Base-by-base conservation (phyloP, 2,797 vertebrate species). In the Novumbra hubbsi region DNA sequence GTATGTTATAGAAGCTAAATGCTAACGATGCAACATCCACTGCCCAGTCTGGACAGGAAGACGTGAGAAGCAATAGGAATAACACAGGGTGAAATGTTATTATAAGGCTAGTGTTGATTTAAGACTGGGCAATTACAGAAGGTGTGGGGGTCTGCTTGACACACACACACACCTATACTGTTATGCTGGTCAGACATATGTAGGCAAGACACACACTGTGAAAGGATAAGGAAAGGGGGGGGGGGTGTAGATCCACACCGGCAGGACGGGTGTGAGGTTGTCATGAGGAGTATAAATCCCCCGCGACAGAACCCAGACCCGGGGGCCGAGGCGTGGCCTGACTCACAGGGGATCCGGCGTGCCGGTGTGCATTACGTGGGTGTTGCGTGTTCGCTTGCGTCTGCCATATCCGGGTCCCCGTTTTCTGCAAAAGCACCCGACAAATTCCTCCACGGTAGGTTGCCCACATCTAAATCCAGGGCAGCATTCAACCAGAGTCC, bases 381-480 rank as follows among this genome's bases (percentile, higher is more conserved):
- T 66, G 71, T 73, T n/a, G 60, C 30, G 62, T 64, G 62, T 64
- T 12, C 27, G 28, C n/a, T 16, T 32, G 32, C 12, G 24, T 19
- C 15, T 15, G 28, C 8, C 41, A 8, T 14, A 45, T 68, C 38
- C 49, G 67, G 30, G 12, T n/a, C 19, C 65, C 19, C 34, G 17
- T 41, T 67, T 67, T 41, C 34, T 66, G 64, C n/a, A 17, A 69
- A 89, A 95, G 93, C 96, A 97, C 96, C 96, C 97, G 97, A 96
- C 98, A 96, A 98, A 97, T 97, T 98, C 95, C 98, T 98, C 98
- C 97, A 98, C 95, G 96, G 96, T 96, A 97, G 99, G 99, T 99
- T 97, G 93, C 97, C 98, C 96, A 93, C 95, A 95, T 96, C 95
- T 95, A 98, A 96, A 96, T 96, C 94, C 93, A 84, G 79, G 79